Base-by-base conservation (phyloP, 2,797 vertebrate species). In the Aplochiton taeniatus region DNA sequence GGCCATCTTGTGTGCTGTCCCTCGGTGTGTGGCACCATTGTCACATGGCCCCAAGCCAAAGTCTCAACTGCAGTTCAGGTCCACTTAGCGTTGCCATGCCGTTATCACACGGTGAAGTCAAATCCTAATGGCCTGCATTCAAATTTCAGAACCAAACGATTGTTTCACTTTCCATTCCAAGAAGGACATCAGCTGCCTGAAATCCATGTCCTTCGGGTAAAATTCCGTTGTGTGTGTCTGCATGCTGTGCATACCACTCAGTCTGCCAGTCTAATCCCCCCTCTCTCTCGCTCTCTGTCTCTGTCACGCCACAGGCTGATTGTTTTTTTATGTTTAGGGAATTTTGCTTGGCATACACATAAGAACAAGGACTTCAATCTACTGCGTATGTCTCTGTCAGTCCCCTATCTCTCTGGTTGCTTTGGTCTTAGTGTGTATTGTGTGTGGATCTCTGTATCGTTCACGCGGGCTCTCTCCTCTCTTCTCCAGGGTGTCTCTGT, bases 391-490 rank as follows among this genome's bases (percentile, higher is more conserved):
- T 31, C 31, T 31, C 31, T 31, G 31, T 3, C 6, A 31, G 31
- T 6, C 31, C 6, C 31, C 31, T 31, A 31, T 31, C 31, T 31
- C 31, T 31, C 31, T 31, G 31, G 3, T 31, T 31, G 31, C 31
- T 31, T 31, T 31, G 31, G 31, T 31, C 31, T 6, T 31, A 31
- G 31, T 31, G 46, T 48, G 54, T 56, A 1, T 56, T 14, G 43
- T 60, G 12, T 19, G 57, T 11, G 4, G 51, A 14, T 61, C 1
- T 75, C 31, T 53, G 6, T 55, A 77, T 74, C 65, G 53, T 67
- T 71, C 44, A 63, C 55, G 66, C 60, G 53, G n/a, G 8, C 56
- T 63, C 56, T 11, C 65, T 72, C 20, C 77, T 87, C 59, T 77
- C 59, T 62, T 19, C 4, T 57, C 50, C 60, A 75, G 72, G 78